Percentiles rank a stretch among this genome's conserved stretches.
Evolutionary conservation across 2,888 invertebrate genomes (phyloP).

Genomic region (Callosobruchus maculatus): DNA sequence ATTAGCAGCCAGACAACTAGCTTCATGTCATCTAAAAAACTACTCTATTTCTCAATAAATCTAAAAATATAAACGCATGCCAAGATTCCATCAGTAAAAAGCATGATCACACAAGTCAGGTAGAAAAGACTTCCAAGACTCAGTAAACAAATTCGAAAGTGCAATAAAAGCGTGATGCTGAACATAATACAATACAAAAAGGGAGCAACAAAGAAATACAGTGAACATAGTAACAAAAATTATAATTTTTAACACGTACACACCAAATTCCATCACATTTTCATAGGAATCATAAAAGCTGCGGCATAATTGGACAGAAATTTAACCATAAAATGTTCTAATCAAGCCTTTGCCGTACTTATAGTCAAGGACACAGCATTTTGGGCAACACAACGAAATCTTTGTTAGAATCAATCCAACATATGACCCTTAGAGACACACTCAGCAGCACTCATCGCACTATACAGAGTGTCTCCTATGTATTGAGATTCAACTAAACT

Average conservation of each 20-base stretch:
- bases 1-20: no score
- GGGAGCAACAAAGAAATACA: neutral
- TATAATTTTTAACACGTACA: neutral
- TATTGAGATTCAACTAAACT: no score
- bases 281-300: neutral
- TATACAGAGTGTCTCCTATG: no score
- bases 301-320: neutral
- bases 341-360: neutral
- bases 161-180: neutral
- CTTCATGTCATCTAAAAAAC: no score
- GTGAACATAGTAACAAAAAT: neutral
- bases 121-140: neutral
- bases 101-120: neutral
- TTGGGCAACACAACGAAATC: neutral
- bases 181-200: neutral
- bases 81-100: neutral
- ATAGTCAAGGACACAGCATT: neutral
- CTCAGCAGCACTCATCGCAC: no score
- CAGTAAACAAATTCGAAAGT: neutral
- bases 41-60: no score
- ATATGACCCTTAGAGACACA: no score
- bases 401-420: no score
- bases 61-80: no score
- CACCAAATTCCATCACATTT: neutral
- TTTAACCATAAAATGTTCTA: neutral